A percentile compares a stretch with the other conserved stretches of the same genome.
phyloP scores from a whole-genome alignment of 2,797 vertebrate species.

The Aphelocoma californica region DNA sequence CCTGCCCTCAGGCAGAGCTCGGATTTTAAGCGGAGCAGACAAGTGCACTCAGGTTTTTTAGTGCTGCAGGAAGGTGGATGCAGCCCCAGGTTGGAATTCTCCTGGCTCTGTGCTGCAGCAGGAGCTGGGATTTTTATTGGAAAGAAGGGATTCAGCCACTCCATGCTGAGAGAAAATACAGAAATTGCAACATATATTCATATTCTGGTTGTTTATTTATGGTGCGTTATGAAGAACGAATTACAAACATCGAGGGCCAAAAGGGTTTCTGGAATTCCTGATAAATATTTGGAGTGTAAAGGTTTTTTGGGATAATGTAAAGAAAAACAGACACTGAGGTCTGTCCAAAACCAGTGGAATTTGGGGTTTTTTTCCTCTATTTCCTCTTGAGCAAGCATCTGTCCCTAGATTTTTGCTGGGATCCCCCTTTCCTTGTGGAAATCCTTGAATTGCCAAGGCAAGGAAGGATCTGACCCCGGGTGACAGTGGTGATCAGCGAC shows the following conservation, averaged over 20 bases:
- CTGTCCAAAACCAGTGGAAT: not conserved
- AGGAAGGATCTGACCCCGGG: not conserved
- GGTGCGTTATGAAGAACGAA: not conserved
- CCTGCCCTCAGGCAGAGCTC: not conserved
- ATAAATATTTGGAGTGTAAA: not conserved
- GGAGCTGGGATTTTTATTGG: not conserved
- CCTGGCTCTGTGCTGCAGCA: not conserved
- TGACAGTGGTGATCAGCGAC: not conserved
- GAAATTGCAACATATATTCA: accelerated
- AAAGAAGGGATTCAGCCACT: not conserved
- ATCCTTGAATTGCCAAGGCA: not conserved
- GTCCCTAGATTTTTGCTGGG: not conserved
- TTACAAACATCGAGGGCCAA: not conserved
- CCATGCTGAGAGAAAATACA: accelerated
- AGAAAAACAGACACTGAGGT: not conserved
- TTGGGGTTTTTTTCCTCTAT: not conserved
- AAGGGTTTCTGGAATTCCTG: not conserved
- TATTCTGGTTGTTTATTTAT: accelerated
- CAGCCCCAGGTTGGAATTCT: not conserved
- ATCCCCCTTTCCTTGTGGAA: not conserved
- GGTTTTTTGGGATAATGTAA: accelerated
- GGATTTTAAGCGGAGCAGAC: not conserved
- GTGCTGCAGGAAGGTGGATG: not conserved
- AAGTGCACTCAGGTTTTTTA: not conserved
- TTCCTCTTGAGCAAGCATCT: not conserved